phyloP scores from a whole-genome alignment of 2,797 vertebrate genomes.

The Bryconaethiops microstoma region DNA sequence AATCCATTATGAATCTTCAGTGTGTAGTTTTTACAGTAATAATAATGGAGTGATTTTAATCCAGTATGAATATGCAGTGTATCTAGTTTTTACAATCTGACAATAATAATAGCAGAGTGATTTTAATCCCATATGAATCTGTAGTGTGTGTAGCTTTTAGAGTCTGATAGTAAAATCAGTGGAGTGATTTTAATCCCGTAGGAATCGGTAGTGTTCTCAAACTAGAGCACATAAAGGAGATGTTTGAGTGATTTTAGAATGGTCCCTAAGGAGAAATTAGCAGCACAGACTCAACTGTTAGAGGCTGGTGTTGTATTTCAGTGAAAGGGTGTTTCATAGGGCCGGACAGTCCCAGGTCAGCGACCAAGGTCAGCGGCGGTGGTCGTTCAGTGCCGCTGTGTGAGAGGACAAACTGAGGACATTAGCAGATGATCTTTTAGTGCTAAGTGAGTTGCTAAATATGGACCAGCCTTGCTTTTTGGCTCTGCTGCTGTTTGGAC shows the following conservation, averaged over 20 bases:
- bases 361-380: neutral
- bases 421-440: neutral
- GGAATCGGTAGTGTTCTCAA: neutral
- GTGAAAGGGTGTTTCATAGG: neutral
- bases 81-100: no score
- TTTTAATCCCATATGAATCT: no score
- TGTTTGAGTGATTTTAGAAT: neutral
- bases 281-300: neutral
- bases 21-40: no score
- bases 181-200: neutral
- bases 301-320: constrained; percentile 13
- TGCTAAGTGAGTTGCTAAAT: neutral
- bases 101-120: no score
- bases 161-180: no score
- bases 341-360: neutral
- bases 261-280: neutral
- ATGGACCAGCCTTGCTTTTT: neutral
- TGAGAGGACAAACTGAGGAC: neutral
- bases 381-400: neutral
- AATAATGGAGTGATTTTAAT: no score
- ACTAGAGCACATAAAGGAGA: neutral
- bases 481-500: neutral
- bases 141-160: neutral
- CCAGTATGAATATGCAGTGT: no score
- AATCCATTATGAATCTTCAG: no score